A percentile compares a stretch with the other conserved stretches of the same genome.
Evolutionary conservation across 2,888 invertebrate species (phyloP).

Genomic region (Drosophila kambysellisi): DNA sequence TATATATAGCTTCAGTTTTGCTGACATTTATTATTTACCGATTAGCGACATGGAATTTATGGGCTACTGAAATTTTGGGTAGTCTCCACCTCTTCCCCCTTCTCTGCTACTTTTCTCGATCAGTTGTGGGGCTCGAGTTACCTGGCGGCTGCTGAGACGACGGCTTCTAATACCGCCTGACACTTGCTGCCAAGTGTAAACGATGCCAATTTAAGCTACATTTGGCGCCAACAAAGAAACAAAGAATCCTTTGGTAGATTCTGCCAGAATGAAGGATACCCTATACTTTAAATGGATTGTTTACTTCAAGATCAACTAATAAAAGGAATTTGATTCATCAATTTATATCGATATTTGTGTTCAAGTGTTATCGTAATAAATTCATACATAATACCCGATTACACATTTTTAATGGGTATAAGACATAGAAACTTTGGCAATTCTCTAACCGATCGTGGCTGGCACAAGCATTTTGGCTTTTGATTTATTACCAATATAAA

Average conservation of each 20-base stretch:
- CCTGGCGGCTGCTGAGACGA: constrained; percentile 30
- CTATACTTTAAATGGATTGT: background rate
- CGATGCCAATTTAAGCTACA: constrained; percentile 51
- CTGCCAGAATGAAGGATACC: background rate
- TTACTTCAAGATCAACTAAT: background rate
- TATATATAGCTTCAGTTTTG: constrained; percentile 33
- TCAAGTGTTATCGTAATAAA: background rate
- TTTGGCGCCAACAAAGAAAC: constrained; percentile 40
- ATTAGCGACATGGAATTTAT: constrained; percentile 78
- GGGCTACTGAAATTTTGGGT: constrained; percentile 69
- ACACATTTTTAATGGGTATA: background rate
- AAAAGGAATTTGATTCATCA: background rate
- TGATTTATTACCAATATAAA: constrained; percentile 46
- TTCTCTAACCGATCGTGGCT: constrained; percentile 23
- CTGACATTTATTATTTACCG: constrained; percentile 71
- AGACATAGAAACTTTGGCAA: background rate
- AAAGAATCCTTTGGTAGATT: background rate
- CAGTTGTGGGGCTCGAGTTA: constrained; percentile 50
- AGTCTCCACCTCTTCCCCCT: background rate
- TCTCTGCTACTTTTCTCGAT: constrained; percentile 11
- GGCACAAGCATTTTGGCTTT: constrained; percentile 9
- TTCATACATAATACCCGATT: background rate
- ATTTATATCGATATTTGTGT: background rate
- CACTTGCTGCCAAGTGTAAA: constrained; percentile 78
- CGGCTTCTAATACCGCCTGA: constrained; percentile 68